Conservation (phyloP, 2,113 vertebrate genomes). For the Brachyistius frenatus region DNA sequence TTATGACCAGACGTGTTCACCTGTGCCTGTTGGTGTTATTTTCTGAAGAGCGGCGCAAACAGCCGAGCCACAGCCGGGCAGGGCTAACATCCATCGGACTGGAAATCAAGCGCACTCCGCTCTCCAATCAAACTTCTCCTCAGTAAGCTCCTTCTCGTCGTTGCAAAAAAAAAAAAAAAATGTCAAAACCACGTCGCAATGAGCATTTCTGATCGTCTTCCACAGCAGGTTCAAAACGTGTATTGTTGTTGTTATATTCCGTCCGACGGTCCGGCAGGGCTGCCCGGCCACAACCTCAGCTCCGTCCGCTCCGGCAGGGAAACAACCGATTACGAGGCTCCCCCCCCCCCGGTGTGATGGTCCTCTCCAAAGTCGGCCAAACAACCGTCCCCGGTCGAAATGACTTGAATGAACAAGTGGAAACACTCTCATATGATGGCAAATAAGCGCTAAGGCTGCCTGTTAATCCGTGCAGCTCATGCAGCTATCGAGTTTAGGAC, state of each 20-base stretch:
- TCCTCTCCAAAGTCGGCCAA: slow-evolving; percentile 47
- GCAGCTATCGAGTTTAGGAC: slow-evolving; percentile 52
- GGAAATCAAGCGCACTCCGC: slow-evolving; percentile 70
- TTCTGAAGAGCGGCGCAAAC: slow-evolving; percentile 21
- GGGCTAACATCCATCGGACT: slow-evolving; percentile 75
- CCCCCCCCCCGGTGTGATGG: slow-evolving; percentile 13
- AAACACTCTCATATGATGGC: slow-evolving; percentile 3
- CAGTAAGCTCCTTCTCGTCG: slow-evolving; percentile 31
- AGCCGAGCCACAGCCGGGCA: slow-evolving; percentile 65
- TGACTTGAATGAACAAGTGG: neutral
- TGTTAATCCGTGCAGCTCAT: slow-evolving; percentile 48
- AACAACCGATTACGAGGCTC: slow-evolving; percentile 53
- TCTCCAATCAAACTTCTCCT: slow-evolving; percentile 69
- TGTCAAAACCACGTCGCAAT: neutral
- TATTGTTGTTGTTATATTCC: slow-evolving; percentile 29
- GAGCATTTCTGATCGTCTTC: rapidly evolving
- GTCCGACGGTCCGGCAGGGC: slow-evolving; percentile 46
- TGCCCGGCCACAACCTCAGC: slow-evolving; percentile 62
- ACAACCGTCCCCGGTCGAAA: slow-evolving; percentile 22
- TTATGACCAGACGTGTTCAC: slow-evolving; percentile 34
- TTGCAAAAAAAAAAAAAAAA: slow-evolving; percentile 41
- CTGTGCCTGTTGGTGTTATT: slow-evolving; percentile 17
- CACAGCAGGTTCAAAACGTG: rapidly evolving
- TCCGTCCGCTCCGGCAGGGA: slow-evolving; percentile 61
- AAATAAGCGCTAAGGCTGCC: neutral